phyloP scores from a whole-genome alignment of 2,888 invertebrate species.

The Ctenicera cuprea region DNA sequence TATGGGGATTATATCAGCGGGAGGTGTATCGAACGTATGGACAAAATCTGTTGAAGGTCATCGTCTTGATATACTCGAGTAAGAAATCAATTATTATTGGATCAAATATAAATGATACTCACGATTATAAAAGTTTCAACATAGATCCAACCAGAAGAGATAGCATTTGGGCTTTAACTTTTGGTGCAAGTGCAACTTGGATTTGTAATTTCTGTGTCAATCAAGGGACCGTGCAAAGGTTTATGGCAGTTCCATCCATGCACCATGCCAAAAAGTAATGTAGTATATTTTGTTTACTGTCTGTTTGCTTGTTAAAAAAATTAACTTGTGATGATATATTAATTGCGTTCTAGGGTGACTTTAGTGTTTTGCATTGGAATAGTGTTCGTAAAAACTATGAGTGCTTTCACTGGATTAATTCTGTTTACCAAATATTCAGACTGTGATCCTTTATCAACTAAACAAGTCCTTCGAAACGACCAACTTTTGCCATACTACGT shows the following conservation, averaged over 20 bases:
- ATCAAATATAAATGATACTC: not conserved
- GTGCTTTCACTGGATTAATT: slow-evolving; percentile 77
- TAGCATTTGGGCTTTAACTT: slow-evolving; percentile 77
- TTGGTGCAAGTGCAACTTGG: slow-evolving; percentile 77
- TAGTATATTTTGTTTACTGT: not conserved
- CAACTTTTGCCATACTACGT: slow-evolving; percentile 81
- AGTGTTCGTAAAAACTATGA: slow-evolving; percentile 75
- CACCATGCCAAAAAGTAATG: slow-evolving; percentile 74
- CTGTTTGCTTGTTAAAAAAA: no score
- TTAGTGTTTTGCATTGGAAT: slow-evolving; percentile 70
- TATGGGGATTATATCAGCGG: slow-evolving; percentile 75
- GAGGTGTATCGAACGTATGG: slow-evolving; percentile 77
- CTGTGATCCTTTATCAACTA: slow-evolving; percentile 79
- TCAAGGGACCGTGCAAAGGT: slow-evolving; percentile 78
- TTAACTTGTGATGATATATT: no score
- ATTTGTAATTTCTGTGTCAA: slow-evolving; percentile 75
- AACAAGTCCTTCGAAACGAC: slow-evolving; percentile 76
- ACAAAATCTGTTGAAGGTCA: slow-evolving; percentile 75
- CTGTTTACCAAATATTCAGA: slow-evolving; percentile 79
- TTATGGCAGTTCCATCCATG: slow-evolving; percentile 77
- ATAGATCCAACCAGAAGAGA: slow-evolving; percentile 77
- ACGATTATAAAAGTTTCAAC: slow-evolving; percentile 73
- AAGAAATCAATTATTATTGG: slow-evolving; percentile 62
- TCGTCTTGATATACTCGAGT: slow-evolving; percentile 79
- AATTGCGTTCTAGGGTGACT: slow-evolving; percentile 47